Evolutionary conservation across 2,888 invertebrate species (phyloP), one percentile per base, ranked within the genome.

Genomic region (Catocala fraxini): DNA sequence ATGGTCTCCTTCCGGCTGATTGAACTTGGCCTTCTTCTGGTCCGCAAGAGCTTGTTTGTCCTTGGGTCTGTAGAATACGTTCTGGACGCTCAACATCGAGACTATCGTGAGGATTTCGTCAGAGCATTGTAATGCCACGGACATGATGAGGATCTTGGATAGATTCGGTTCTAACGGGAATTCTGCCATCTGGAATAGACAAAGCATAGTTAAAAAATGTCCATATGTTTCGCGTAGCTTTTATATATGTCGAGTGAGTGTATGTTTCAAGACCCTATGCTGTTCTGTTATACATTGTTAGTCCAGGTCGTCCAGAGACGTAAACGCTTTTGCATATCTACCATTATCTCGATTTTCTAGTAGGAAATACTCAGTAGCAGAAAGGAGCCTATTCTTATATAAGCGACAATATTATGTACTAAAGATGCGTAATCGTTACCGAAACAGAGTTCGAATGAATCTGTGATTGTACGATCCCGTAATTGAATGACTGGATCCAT

Each of bases 81-180:
- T 99, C 89, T 99, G 99, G 0, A 99, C 99, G 72, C 99, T 99
- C 54, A 99, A 94, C 99, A 99, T 99, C 9, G 99, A 99, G 0
- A 99, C 99, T 62, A 99, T 98, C 0, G 99, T 99, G 7, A 99
- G 95, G 70, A 99, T 98, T 93, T 99, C 99, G 88, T 99, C 99
- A 0, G 99, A 98, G 84, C 99, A 99, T 77, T 98, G 98, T 49
- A 99, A 94, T 25, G 99, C 98, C 0, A 99, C 99, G 0, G 99
- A 99, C 99, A 99, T 99, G 63, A 99, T 99, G 5, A 99, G 95
- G 96, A 99, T 98, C 95, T 99, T 99, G 0, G 99, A 98, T 33
- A 99, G 95, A 90, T 99, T 99, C 0, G 99, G 99, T 85, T 99
- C 99, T 57, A 99, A 91, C 0, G 99, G 99, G 88, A 99, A 99